phyloP scores from a whole-genome alignment of 2,797 vertebrate genomes.

The Babyrousa celebensis region DNA sequence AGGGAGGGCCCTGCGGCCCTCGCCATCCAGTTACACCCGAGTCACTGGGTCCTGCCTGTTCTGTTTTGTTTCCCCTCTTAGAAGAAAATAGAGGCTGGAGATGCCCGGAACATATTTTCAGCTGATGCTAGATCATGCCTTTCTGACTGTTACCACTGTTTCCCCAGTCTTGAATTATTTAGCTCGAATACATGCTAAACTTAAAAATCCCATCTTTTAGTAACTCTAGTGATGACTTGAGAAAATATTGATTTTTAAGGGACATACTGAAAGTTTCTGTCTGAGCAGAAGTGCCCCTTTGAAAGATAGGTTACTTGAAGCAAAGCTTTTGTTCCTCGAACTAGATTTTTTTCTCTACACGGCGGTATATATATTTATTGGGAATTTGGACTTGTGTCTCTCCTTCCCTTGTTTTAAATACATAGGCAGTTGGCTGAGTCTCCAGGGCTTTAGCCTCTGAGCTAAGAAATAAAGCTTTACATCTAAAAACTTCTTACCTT shows the following conservation, averaged over 20 bases:
- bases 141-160: too few relatives aligned
- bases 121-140: too few relatives aligned
- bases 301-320: not conserved
- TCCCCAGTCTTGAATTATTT: not conserved
- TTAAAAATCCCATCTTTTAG: not conserved
- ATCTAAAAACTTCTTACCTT: not conserved
- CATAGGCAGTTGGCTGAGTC: not conserved
- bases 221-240: not conserved
- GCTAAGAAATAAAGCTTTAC: not conserved
- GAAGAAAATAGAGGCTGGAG: not conserved
- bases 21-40: too few relatives aligned
- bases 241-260: not conserved
- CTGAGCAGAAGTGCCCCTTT: not conserved
- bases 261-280: not conserved
- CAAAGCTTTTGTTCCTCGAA: not conserved
- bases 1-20: accelerated
- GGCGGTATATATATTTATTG: accelerated
- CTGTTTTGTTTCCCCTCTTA: not conserved
- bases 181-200: not conserved
- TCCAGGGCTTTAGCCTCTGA: not conserved
- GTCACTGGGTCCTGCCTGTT: not conserved
- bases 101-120: not conserved
- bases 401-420: not conserved
- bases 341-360: not conserved
- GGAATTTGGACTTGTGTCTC: not conserved